These are phyloP conservation scores for Anisognathus igniventris DNA, from an alignment of 2,797 vertebrate species.

Conservation along the genomic window DNA sequence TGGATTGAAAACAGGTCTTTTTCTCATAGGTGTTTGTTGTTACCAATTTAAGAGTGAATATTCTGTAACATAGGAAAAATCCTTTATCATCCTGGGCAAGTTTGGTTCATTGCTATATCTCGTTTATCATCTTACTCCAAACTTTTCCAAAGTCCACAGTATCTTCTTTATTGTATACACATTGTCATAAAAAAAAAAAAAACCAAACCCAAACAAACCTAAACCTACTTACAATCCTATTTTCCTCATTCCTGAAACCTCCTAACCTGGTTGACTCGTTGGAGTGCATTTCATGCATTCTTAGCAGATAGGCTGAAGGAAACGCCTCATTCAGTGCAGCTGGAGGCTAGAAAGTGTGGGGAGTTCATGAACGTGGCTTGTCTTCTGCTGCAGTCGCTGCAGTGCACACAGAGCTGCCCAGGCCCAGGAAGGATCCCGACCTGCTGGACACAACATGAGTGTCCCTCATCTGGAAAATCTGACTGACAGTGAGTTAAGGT, in stretches of 20 bases:
- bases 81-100: background rate
- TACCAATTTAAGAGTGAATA: background rate
- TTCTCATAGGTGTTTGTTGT: background rate
- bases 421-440: background rate
- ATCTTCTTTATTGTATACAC: constrained; percentile 3
- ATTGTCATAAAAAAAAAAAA: background rate
- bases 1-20: background rate
- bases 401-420: background rate
- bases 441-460: background rate
- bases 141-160: background rate
- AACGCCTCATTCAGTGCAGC: constrained; percentile 68
- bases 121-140: background rate
- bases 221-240: constrained; percentile 21
- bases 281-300: constrained; percentile 81
- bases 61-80: background rate
- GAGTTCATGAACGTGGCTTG: constrained; percentile 42
- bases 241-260: constrained; percentile 81
- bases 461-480: background rate
- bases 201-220: too few relatives aligned
- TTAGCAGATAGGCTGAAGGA: constrained; percentile 75
- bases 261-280: constrained; percentile 76
- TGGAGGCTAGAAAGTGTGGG: constrained; percentile 67
- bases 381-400: background rate
- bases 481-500: constrained; percentile 55
- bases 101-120: background rate